Conservation (phyloP, 2,797 vertebrate genomes). For the Urosaurus nigricauda region DNA sequence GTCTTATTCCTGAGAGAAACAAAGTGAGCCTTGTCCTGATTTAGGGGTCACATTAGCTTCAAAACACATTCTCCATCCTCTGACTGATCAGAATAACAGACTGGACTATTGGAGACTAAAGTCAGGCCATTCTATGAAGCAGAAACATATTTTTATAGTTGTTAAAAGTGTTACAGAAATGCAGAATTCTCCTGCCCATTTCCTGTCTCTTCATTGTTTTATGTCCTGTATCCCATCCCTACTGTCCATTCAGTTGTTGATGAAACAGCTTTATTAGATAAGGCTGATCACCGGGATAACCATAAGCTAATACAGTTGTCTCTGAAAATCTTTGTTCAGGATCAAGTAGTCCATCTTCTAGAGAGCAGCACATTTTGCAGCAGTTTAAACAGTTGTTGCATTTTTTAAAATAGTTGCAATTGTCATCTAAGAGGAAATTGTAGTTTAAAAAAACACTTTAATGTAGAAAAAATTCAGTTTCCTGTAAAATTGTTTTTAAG, state of each 20-base stretch:
- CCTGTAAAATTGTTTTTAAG: neutral
- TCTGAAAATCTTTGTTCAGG: constrained; percentile 4
- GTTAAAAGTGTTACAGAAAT: neutral
- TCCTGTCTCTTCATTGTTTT: neutral
- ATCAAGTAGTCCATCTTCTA: neutral
- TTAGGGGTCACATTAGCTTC: neutral
- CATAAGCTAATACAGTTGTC: neutral
- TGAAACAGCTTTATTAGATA: neutral
- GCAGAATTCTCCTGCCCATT: neutral
- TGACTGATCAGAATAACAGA: neutral
- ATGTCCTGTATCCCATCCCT: neutral
- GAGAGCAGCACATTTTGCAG: neutral
- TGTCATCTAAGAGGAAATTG: neutral
- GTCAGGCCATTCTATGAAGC: neutral
- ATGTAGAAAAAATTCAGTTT: neutral
- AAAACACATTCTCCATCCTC: neutral
- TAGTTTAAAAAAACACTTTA: neutral
- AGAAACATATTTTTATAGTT: neutral
- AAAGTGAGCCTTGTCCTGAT: neutral
- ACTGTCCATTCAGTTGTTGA: neutral
- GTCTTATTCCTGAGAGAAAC: neutral
- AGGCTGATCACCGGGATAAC: neutral
- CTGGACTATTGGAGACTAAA: neutral
- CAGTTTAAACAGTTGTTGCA: neutral
- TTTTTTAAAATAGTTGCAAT: neutral